A percentile compares a stretch with the other conserved stretches of the same genome.
These are phyloP conservation scores for Gavialis gangeticus DNA, from an alignment of 2,113 vertebrate species.

Conservation along the genomic window DNA sequence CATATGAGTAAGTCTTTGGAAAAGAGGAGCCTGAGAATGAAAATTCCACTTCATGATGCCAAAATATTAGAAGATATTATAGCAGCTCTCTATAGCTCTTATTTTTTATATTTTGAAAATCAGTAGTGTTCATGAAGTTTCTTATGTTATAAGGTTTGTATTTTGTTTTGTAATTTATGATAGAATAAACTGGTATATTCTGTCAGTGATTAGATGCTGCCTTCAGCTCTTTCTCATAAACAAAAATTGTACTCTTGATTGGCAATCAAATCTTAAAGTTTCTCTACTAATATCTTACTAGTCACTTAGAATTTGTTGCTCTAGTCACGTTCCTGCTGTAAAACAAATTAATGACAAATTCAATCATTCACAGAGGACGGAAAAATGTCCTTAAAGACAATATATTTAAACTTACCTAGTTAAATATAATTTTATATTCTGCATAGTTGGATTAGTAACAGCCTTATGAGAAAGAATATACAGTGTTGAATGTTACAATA, in stretches of 20 bases:
- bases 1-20: constrained; percentile 51
- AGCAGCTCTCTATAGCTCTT: constrained; percentile 39
- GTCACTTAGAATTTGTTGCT: constrained; percentile 58
- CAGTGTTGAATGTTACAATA: background rate
- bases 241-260: constrained; percentile 52
- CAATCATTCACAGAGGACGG: constrained; percentile 51
- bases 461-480: background rate
- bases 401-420: constrained; percentile 31
- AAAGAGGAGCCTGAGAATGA: background rate
- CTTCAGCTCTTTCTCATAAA: constrained; percentile 56
- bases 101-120: constrained; percentile 68
- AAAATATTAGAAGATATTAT: constrained; percentile 64
- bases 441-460: constrained; percentile 31
- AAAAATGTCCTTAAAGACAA: constrained; percentile 44
- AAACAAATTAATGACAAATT: constrained; percentile 65
- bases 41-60: constrained; percentile 45
- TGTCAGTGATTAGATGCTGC: constrained; percentile 53
- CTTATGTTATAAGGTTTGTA: constrained; percentile 56
- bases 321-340: constrained; percentile 59
- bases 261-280: constrained; percentile 70
- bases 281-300: constrained; percentile 55
- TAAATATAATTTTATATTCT: constrained; percentile 48
- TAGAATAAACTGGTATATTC: constrained; percentile 56
- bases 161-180: constrained; percentile 51
- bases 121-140: constrained; percentile 56